A percentile compares a stretch with the other conserved stretches of the same genome.
Conservation (phyloP, 2,113 vertebrate genomes). For the Kobus ellipsiprymnus region DNA sequence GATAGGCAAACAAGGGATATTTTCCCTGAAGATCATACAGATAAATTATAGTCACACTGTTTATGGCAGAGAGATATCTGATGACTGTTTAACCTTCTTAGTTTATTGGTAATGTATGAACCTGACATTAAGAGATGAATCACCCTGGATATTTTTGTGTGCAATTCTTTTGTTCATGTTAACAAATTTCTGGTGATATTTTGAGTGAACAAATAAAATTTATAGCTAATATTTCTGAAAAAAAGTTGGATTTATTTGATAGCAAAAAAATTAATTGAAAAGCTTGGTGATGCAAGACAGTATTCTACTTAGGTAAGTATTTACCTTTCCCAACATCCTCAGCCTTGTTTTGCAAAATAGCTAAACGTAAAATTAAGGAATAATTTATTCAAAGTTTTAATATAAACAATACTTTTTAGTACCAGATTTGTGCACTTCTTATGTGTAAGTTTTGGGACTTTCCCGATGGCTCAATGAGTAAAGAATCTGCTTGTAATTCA, state of each 20-base stretch:
- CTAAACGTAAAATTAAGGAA: background rate
- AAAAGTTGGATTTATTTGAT: background rate
- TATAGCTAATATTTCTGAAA: background rate
- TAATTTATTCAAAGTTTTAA: background rate
- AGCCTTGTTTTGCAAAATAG: background rate
- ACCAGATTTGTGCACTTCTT: background rate
- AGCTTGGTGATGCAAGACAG: background rate
- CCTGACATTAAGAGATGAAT: background rate
- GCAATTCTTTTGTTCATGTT: background rate
- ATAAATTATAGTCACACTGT: background rate
- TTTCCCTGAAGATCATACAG: background rate
- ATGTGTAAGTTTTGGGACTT: background rate
- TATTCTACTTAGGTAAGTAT: background rate
- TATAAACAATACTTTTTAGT: background rate
- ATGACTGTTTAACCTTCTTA: background rate
- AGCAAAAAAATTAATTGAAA: background rate
- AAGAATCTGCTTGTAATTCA: background rate
- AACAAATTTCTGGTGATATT: background rate
- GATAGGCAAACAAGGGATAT: background rate
- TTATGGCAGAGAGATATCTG: background rate
- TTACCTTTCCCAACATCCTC: background rate
- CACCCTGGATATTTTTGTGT: background rate
- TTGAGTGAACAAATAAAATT: background rate
- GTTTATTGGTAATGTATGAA: background rate
- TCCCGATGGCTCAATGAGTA: fast-evolving